Evolutionary conservation across 2,113 vertebrate genomes (phyloP), one percentile per base, ranked within the genome.

Genomic region (Tenrec ecaudatus): DNA sequence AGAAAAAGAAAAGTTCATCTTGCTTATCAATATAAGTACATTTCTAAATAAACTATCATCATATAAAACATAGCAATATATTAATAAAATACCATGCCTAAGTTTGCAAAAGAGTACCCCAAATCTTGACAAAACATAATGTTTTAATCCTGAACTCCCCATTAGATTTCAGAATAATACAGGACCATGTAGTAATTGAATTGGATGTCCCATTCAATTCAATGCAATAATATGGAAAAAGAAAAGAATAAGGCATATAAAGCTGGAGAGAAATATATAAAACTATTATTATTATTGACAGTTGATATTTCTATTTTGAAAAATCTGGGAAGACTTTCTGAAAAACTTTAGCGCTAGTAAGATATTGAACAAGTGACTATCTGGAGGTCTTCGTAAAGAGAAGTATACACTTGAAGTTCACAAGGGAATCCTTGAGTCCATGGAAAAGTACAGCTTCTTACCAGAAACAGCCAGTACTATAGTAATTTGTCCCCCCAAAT

Each of bases 21-120:
- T 62, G 27, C 20, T 83, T 83, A 73, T n/a, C 6, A 92, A n/a
- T 8, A 53, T 58, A 84, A 92, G 36, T 86, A 60, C 57, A 93
- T 91, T 83, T 84, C 87, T 91, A 69, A 93, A 53, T 82, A 85
- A 92, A 47, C 68, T 14, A 6, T 68, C 89, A 90, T 47, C 12
- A n/a, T 92, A 40, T 10, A 53, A 53, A 53, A 14, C 47, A 53
- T 53, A 10, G 47, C 4, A 53, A 53, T 10, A 53, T 53, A 53
- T 14, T 53, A 53, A 53, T 53, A 5, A 53, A 62, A 12, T 16
- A 85, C 47, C 29, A 33, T 38, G 25, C 8, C 33, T 60, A 81
- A 68, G 40, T 38, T 88, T 90, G 64, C 92, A 95, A 95, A 79
- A 27, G 9, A 29, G 4, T 82, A 25, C 60, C 66, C 33, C 81